A percentile compares a stretch with the other conserved stretches of the same genome.
phyloP scores from a whole-genome alignment of 2,797 vertebrate species.

The Rhinogobio ventralis region DNA sequence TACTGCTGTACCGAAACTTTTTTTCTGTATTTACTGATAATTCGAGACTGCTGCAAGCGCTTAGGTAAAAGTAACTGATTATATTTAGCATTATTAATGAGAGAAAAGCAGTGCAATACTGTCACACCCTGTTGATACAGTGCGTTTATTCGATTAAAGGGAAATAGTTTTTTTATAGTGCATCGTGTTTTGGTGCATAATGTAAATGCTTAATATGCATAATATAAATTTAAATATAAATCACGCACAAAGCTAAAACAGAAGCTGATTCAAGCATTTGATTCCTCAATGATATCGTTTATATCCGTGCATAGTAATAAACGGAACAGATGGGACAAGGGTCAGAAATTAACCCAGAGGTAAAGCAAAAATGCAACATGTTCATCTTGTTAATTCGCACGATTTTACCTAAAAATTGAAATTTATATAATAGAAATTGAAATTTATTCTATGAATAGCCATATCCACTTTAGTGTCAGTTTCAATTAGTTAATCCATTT shows the following conservation, averaged over 20 bases:
- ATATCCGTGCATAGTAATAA: neutral
- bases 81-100: neutral
- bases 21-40: neutral
- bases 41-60: neutral
- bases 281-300: neutral
- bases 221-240: too few relatives aligned
- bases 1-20: neutral
- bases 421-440: neutral
- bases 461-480: neutral
- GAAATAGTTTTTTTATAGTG: neutral
- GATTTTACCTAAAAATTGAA: neutral
- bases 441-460: neutral
- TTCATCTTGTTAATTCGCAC: neutral
- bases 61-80: neutral
- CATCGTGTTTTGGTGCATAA: too few relatives aligned
- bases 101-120: neutral
- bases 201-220: too few relatives aligned
- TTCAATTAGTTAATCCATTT: neutral
- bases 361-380: neutral
- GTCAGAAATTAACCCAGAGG: neutral
- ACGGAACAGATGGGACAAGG: neutral
- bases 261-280: neutral
- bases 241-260: neutral
- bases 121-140: slow-evolving; percentile 2
- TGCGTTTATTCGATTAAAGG: neutral